Base-by-base conservation (phyloP, 2,797 vertebrate genomes). In the Erethizon dorsatum region DNA sequence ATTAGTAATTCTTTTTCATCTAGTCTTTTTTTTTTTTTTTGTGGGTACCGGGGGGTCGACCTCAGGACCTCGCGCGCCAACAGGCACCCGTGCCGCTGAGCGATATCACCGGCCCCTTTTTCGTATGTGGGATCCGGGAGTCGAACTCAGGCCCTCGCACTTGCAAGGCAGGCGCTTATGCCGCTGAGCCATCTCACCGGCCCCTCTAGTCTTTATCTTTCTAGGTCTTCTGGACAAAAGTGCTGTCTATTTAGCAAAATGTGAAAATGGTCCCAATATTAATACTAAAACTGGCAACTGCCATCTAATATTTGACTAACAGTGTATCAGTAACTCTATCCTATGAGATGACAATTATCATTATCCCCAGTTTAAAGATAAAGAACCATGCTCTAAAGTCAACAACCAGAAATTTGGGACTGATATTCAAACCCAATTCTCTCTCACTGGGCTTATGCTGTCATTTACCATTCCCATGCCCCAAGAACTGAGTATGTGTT, bases 301-400 rank as follows among this genome's bases (percentile, higher is more conserved):
- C n/a, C 14, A 77, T 71, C 71, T 83, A 83, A 79, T 77, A 92
- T 90, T 79, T 86, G 12, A 83, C 65, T 83, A 61, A 77, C 6
- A 56, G 0, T 56, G 20, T 77, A 56, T 18, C 22, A 80, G 28
- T 10, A 91, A 67, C 12, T 92, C 28, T 95, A 1, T 52, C 18
- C 5, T 45, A 5, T 41, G 5, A 83, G n/a, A 5, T 59, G 45
- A 88, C 47, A 18, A 45, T 6, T 79, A n/a, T 37, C 6, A 65
- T n/a, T 80, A 41, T 37, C 57, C 73, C 65, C 31, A 63, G 65
- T 57, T 95, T 63, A 73, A 80, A 80, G n/a, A 50, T 26, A 59
- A 87, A 6, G 13, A 80, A 95, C 69, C 87, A 52, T 37, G 20
- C 5, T 82, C 3, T 65, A 78, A 86, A 71, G 54, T 93, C 41